Evolutionary conservation across 2,797 vertebrate species (phyloP).

Genomic region (Manis javanica): DNA sequence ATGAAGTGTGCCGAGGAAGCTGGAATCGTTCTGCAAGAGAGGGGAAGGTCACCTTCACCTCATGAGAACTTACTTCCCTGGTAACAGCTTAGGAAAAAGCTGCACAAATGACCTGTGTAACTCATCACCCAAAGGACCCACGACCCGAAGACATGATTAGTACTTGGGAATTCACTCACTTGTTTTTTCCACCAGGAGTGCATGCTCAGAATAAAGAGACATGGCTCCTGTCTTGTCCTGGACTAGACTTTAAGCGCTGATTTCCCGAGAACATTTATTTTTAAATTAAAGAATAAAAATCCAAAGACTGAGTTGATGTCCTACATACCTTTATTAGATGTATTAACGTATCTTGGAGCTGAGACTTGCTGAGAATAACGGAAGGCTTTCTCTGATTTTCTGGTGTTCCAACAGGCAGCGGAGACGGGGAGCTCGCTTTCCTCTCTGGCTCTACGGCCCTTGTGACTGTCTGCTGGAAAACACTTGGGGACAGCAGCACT

Average conservation of each 20-base stretch:
- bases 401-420: conserved; percentile 83
- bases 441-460: conserved; percentile 88
- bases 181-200: background rate
- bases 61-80: background rate
- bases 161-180: background rate
- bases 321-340: conserved; percentile 93
- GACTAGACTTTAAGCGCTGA: background rate
- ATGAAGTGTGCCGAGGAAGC: conserved; percentile 95
- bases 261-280: background rate
- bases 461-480: conserved; percentile 92
- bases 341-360: conserved; percentile 95
- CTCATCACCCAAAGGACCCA: background rate
- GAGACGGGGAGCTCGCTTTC: conserved; percentile 86
- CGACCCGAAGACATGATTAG: background rate
- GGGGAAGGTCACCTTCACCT: background rate
- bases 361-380: conserved; percentile 91
- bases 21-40: conserved; percentile 92
- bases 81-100: background rate
- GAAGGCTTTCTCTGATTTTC: conserved; percentile 86
- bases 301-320: background rate
- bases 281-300: background rate
- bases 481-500: conserved; percentile 95
- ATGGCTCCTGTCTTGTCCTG: background rate
- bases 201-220: background rate
- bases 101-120: background rate